These are phyloP conservation scores for Lemur catta DNA, from an alignment of 2,797 vertebrate genomes.

Conservation along the genomic window DNA sequence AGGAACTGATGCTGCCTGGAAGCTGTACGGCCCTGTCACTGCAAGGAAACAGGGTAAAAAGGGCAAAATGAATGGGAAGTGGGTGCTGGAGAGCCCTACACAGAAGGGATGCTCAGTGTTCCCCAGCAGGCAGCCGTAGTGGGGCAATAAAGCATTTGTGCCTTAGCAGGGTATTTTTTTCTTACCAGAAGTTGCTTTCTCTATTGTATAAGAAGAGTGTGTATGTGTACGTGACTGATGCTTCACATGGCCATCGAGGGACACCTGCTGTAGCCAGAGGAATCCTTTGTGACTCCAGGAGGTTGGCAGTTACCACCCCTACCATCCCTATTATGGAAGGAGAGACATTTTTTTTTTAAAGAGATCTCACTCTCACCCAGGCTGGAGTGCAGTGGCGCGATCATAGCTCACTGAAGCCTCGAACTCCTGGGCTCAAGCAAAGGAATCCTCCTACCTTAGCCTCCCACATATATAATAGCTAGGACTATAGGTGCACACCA, in stretches of 20 bases:
- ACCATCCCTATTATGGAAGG: neutral
- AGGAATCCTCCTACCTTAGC: neutral
- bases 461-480: neutral
- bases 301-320: neutral
- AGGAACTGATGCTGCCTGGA: constrained; percentile 58
- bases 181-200: neutral
- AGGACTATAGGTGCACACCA: neutral
- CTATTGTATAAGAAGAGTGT: neutral
- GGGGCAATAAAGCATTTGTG: neutral
- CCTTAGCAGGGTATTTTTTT: neutral
- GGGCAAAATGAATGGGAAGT: neutral
- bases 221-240: neutral
- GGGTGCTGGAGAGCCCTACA: neutral
- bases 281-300: neutral
- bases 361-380: neutral
- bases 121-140: neutral
- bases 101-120: neutral
- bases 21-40: constrained; percentile 59
- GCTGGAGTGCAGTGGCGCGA: neutral
- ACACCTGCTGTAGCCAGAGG: neutral
- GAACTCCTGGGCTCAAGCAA: neutral
- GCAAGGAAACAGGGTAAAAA: neutral
- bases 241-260: neutral
- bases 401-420: neutral
- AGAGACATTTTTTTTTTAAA: neutral